These are phyloP conservation scores for Peucedramus taeniatus DNA, from an alignment of 2,113 vertebrate genomes.

Conservation along the genomic window DNA sequence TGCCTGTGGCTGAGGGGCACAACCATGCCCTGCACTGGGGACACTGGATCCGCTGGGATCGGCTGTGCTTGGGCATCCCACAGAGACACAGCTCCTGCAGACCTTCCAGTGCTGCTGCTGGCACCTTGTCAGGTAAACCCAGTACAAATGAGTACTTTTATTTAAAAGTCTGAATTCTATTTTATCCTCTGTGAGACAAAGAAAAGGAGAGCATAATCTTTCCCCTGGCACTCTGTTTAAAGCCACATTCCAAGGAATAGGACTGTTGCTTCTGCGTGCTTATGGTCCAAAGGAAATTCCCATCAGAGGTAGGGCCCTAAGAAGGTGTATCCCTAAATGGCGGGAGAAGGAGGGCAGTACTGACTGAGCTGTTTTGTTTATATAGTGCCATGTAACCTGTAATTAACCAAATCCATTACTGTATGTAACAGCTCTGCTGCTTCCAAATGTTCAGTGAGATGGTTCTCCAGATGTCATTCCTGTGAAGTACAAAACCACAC, in stretches of 20 bases:
- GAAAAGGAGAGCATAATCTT: background rate
- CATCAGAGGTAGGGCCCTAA: background rate
- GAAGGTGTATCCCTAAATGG: rapidly evolving
- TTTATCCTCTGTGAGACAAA: background rate
- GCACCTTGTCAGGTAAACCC: background rate
- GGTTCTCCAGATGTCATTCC: background rate
- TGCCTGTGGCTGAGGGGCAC: rapidly evolving
- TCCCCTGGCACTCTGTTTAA: background rate
- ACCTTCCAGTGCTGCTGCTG: rapidly evolving
- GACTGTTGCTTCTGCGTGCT: rapidly evolving
- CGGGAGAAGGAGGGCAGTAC: background rate
- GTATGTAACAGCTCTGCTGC: background rate
- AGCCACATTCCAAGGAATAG: background rate
- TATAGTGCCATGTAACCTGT: background rate
- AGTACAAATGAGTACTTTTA: background rate
- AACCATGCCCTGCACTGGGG: background rate
- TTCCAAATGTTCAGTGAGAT: background rate
- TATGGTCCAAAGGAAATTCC: background rate
- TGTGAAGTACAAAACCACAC: background rate
- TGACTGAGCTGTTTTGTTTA: background rate
- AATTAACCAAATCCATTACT: background rate
- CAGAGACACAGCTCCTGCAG: rapidly evolving
- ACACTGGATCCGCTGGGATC: rapidly evolving
- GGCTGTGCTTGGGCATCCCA: rapidly evolving
- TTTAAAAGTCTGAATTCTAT: background rate